These are phyloP conservation scores for Spizella passerina DNA, from an alignment of 2,797 vertebrate genomes.

Conservation along the genomic window DNA sequence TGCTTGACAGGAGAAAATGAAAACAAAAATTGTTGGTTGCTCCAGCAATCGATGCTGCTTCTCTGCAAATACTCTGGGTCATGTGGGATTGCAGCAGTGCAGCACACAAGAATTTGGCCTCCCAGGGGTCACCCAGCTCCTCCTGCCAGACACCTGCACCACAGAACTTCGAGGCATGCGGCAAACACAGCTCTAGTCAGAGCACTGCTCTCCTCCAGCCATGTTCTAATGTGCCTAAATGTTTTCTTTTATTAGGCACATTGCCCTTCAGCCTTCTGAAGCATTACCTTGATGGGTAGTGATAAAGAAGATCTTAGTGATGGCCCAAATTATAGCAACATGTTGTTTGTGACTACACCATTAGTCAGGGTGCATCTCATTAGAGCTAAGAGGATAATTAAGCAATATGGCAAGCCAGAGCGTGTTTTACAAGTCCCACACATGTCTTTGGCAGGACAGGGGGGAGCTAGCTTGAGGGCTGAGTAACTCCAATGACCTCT, in stretches of 20 bases:
- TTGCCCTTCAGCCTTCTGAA: slow-evolving; percentile 21
- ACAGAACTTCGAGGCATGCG: neutral
- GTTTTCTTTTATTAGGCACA: neutral
- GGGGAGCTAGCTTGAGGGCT: neutral
- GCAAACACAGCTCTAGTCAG: neutral
- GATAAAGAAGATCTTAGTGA: slow-evolving; percentile 49
- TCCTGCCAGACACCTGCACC: neutral
- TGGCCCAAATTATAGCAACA: slow-evolving; percentile 32
- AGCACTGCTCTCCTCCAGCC: neutral
- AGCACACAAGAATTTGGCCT: neutral
- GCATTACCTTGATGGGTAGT: slow-evolving; percentile 7
- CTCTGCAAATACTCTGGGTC: neutral
- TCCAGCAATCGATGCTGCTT: neutral
- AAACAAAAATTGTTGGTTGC: neutral
- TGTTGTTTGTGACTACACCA: slow-evolving; percentile 52
- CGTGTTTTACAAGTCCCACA: slow-evolving; percentile 48
- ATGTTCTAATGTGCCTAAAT: neutral
- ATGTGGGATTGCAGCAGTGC: neutral
- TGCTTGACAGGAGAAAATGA: slow-evolving; percentile 21
- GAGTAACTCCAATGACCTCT: slow-evolving; percentile 30
- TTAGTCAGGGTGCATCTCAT: slow-evolving; percentile 61
- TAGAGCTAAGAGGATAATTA: slow-evolving; percentile 62
- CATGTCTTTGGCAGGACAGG: neutral
- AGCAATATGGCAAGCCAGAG: slow-evolving; percentile 35
- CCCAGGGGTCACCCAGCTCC: neutral